These are phyloP conservation scores for Cheilosia grossa DNA, from an alignment of 2,888 invertebrate species.

Conservation along the genomic window DNA sequence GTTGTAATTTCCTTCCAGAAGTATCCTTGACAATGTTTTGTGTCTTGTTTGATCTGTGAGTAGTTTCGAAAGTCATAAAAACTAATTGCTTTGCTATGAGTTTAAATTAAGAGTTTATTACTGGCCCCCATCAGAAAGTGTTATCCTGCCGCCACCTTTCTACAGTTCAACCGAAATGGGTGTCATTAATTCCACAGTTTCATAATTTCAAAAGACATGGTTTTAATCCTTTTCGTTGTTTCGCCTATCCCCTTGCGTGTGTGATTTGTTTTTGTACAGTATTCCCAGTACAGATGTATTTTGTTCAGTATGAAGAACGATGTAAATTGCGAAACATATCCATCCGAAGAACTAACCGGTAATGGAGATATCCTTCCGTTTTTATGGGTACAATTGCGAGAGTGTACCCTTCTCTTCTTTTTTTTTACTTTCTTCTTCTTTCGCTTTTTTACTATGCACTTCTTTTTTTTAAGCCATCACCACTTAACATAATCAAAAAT, in stretches of 20 bases:
- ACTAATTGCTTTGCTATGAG: conserved; percentile 52
- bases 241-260: conserved; percentile 1
- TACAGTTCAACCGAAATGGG: conserved; percentile 22
- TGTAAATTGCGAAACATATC: conserved; percentile 56
- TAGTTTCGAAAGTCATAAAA: conserved; percentile 57
- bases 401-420: conserved; percentile 14
- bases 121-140: too few relatives aligned
- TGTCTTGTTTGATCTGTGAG: conserved; percentile 40
- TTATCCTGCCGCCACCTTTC: neutral
- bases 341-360: conserved; percentile 62
- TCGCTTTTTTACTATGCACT: neutral
- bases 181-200: conserved; percentile 64
- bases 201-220: conserved; percentile 64
- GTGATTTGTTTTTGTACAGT: conserved; percentile 24
- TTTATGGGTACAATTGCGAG: conserved; percentile 14
- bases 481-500: conserved; percentile 74
- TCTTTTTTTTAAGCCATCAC: conserved; percentile 34
- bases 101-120: conserved; percentile 16
- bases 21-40: conserved; percentile 6
- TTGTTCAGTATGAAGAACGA: conserved; percentile 28
- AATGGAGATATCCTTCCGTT: conserved; percentile 67
- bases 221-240: conserved; percentile 46
- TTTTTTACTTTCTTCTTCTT: conserved; percentile 7
- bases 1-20: neutral
- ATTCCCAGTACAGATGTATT: conserved; percentile 24